Evolutionary conservation across 2,113 vertebrate genomes (phyloP), one percentile per base, ranked within the genome.

Genomic region (western clawed frog (Xenopus tropicalis)): DNA sequence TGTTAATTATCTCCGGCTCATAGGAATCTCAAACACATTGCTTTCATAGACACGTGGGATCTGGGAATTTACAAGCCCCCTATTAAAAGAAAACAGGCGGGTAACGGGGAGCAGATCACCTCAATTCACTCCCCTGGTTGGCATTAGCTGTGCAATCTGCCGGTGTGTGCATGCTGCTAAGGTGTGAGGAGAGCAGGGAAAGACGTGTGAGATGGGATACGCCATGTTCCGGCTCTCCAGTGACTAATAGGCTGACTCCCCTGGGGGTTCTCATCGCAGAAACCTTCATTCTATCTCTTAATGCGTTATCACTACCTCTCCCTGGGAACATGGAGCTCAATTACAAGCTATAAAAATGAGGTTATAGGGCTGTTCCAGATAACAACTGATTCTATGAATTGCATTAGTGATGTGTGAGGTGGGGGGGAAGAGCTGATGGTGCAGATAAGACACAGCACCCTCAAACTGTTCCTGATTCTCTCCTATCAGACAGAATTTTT

Each of bases 391-490:
- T 73, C 75, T 77, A 3, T 76, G 81, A 85, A 88, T 86, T 86
- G 81, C 85, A 88, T 88, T 88, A 88, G 66, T 78, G 72, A 80
- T 84, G 83, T 86, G 82, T 83, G 83, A 81, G 75, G 84, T 87
- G 86, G 85, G 85, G 78, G 69, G 29, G 29, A 46, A 24, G 12
- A 16, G 76, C 77, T 83, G 85, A 88, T 84, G 84, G 83, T 75
- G 72, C 80, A 71, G 77, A 74, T 59, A 22, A 24, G 57, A 22
- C 6, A 4, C 46, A 48, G 11, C 12, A 48, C 46, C 5, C 13
- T 48, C 22, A 1, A 23, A 59, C 22, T 11, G 10, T 23, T 16
- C 11, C 57, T 59, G 57, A 59, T 59, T 17, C 3, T 20, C 20
- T 22, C 57, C 12, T 22, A 59, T 59, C 21, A 23, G 57, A 1